Evolutionary conservation across 92 coral and sea anemone genomes (phyloP), one percentile per base, ranked within the genome.

Genomic region (Heliopora coerulea): DNA sequence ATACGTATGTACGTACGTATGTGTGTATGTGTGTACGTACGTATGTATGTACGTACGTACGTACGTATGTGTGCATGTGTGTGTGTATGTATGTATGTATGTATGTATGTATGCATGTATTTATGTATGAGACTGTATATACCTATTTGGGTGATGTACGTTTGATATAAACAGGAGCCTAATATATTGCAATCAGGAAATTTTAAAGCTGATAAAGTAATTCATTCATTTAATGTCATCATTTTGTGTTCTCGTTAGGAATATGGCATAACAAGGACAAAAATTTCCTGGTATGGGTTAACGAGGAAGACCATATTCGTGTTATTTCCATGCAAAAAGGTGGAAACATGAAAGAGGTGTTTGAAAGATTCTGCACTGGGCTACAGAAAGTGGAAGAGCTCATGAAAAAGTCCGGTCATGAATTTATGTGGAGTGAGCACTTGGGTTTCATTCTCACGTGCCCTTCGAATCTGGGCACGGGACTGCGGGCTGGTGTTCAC

Each of bases 361-460:
- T 91, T 62, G 85, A 81, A 19, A 90, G 97, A 56, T 91, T 91
- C 62, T 89, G 96, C 57, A 78, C 82, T 48, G 88, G 91, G 19
- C 88, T 87, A 0, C 73, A 73, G 39, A 80, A 88, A 82, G 89
- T 90, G 28, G 97, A 92, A 57, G 50, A 85, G 28, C 86, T 92
- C 64, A 92, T 92, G 78, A 87, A 92, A 78, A 86, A 79, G 59
- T 73, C 82, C 66, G 96, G 96, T 10, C 62, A 80, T 54, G 89
- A 81, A 65, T 93, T 83, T 78, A 93, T 93, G 98, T 93, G 98
- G 98, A 93, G 86, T 61, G 98, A 93, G 29, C 98, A 93, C 66
- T 88, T 93, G 73, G 98, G 98, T 28, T 93, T 73, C 62, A 86
- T 93, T 31, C 83, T 93, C 73, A 93, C 98, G 63, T 93, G 98